These are phyloP conservation scores for Galaxias olidus DNA, from an alignment of 2,797 vertebrate species.

Conservation along the genomic window DNA sequence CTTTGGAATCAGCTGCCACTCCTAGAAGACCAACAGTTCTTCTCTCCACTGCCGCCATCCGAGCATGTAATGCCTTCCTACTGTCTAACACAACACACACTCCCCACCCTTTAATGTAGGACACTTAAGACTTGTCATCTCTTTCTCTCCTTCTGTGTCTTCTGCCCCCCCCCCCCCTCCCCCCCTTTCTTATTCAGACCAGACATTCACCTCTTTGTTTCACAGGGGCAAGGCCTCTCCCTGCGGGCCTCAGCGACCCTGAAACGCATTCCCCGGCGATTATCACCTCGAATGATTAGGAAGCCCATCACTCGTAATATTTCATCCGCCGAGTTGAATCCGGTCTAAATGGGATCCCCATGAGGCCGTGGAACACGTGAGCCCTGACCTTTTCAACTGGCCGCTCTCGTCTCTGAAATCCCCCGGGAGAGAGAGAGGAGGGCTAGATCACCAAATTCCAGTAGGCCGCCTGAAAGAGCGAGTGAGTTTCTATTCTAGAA, in stretches of 20 bases:
- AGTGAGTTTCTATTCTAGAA: conserved; percentile 64
- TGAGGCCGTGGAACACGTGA: conserved; percentile 48
- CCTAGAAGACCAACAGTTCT: neutral
- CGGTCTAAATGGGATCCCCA: conserved; percentile 76
- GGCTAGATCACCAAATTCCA: conserved; percentile 73
- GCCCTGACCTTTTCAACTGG: conserved; percentile 69
- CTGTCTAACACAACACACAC: conserved; percentile 68
- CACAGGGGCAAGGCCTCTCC: too few relatives aligned
- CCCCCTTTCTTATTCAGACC: conserved; percentile 45
- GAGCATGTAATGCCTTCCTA: conserved; percentile 75
- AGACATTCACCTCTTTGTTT: conserved; percentile 52
- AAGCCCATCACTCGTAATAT: conserved; percentile 72
- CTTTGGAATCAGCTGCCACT: too few relatives aligned
- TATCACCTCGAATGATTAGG: conserved; percentile 69
- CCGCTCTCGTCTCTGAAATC: conserved; percentile 74
- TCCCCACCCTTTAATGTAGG: too few relatives aligned
- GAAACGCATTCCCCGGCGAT: conserved; percentile 66
- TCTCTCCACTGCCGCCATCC: conserved; percentile 64
- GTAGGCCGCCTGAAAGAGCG: conserved; percentile 53
- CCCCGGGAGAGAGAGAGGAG: conserved; percentile 69
- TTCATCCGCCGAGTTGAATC: conserved; percentile 71
- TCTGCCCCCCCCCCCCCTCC: too few relatives aligned
- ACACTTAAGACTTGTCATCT: too few relatives aligned
- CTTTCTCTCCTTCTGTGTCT: too few relatives aligned
- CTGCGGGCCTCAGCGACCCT: too few relatives aligned